Percentiles rank a stretch among this genome's conserved stretches.
Conservation (phyloP, 1,140 invertebrate genomes). For the Magallana angulata region DNA sequence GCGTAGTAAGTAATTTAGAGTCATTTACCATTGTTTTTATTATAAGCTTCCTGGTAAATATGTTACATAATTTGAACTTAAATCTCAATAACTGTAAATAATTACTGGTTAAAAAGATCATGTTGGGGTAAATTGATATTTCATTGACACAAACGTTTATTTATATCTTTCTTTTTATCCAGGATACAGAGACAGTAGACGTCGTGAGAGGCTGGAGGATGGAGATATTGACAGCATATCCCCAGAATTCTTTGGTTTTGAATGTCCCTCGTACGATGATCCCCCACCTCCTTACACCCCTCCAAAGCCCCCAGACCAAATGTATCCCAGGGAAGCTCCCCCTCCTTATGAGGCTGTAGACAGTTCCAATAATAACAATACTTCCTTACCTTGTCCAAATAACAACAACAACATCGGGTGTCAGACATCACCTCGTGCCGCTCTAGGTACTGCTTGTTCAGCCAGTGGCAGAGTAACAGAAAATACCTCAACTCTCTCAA, state of each 20-base stretch:
- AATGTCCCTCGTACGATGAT: constrained; percentile 76
- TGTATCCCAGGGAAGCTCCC: constrained; percentile 70
- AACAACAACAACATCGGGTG: constrained; percentile 39
- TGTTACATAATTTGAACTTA: not conserved
- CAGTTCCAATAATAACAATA: constrained; percentile 41
- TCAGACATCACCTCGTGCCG: constrained; percentile 9
- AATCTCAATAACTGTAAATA: not conserved
- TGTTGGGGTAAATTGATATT: no score
- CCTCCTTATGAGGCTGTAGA: constrained; percentile 76
- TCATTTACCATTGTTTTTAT: not conserved
- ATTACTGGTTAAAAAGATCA: no score
- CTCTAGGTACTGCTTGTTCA: not conserved
- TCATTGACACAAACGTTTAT: no score
- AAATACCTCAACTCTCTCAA: not conserved
- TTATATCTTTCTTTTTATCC: constrained; percentile 13
- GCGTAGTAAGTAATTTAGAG: constrained; percentile 73
- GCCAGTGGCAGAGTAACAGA: not conserved
- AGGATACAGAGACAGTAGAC: constrained; percentile 60
- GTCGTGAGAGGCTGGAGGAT: constrained; percentile 61
- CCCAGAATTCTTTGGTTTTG: constrained; percentile 73
- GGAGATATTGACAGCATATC: constrained; percentile 67
- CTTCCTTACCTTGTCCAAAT: not conserved
- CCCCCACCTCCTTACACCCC: constrained; percentile 78
- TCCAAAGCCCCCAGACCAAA: constrained; percentile 71
- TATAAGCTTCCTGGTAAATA: not conserved